A percentile compares a stretch with the other conserved stretches of the same genome.
Conservation (phyloP, 1,140 invertebrate genomes). For the Drosophila sechellia region DNA sequence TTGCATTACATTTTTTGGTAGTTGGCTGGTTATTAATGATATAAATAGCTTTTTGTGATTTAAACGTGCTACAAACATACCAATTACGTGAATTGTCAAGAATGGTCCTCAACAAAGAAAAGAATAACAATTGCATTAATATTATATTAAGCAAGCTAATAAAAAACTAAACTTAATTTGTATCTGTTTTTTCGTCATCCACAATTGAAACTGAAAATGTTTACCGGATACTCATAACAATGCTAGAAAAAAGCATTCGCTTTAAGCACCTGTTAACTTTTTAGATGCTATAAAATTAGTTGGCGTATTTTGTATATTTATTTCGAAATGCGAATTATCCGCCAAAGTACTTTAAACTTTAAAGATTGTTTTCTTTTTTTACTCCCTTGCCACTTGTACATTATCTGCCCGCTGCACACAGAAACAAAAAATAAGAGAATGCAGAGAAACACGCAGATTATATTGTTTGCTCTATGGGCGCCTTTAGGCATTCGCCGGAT, state of each 20-base stretch:
- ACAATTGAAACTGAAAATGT: too few relatives aligned
- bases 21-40: too few relatives aligned
- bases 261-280: conserved; percentile 1
- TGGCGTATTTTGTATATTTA: conserved; percentile 1
- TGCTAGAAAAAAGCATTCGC: background rate
- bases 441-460: conserved; percentile 66
- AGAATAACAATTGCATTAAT: background rate
- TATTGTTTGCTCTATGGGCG: conserved; percentile 74
- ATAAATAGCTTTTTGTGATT: too few relatives aligned
- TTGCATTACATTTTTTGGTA: too few relatives aligned
- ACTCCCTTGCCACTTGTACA: background rate
- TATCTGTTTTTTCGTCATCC: background rate
- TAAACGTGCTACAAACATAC: too few relatives aligned
- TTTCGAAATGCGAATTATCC: background rate
- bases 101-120: background rate
- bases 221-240: background rate
- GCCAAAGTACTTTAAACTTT: conserved; percentile 3
- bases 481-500: conserved; percentile 68
- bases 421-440: conserved; percentile 22
- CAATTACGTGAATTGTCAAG: too few relatives aligned
- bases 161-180: background rate
- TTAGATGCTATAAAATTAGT: background rate
- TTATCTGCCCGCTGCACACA: conserved; percentile 50
- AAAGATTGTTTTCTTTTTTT: background rate
- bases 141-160: background rate